A percentile compares a stretch with the other conserved stretches of the same genome.
Evolutionary conservation across 2,797 vertebrate species (phyloP).

Genomic region (Gouania willdenowi): DNA sequence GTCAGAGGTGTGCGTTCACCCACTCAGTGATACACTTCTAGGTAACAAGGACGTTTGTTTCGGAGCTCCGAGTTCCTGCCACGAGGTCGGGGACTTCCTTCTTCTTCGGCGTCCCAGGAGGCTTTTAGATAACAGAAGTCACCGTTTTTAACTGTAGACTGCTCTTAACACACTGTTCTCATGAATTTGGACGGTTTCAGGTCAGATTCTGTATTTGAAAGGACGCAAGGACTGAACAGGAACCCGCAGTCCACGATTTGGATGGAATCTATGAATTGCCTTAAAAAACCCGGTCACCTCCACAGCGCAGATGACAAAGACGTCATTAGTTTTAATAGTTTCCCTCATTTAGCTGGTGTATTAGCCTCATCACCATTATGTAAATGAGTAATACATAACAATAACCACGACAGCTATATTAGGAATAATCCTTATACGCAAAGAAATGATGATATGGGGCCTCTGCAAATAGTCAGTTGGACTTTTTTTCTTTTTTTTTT

Average conservation of each 20-base stretch:
- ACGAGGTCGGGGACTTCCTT: conserved; percentile 29
- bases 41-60: conserved; percentile 32
- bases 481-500: conserved; percentile 72
- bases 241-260: conserved; percentile 46
- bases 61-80: conserved; percentile 46
- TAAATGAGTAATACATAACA: conserved; percentile 76
- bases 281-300: conserved; percentile 74
- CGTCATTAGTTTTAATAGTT: conserved; percentile 61
- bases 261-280: conserved; percentile 77
- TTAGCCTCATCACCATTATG: conserved; percentile 68
- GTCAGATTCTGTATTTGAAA: conserved; percentile 21
- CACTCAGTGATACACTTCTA: conserved; percentile 47
- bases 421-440: conserved; percentile 69
- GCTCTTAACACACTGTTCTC: conserved; percentile 22
- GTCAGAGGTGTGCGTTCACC: conserved; percentile 64
- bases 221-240: conserved; percentile 41
- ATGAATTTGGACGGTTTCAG: conserved; percentile 32
- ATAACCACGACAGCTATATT: conserved; percentile 75
- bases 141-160: conserved; percentile 24
- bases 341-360: conserved; percentile 73
- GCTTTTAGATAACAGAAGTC: conserved; percentile 29
- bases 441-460: conserved; percentile 48
- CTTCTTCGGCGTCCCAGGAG: conserved; percentile 32
- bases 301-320: conserved; percentile 57
- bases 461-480: conserved; percentile 53